These are phyloP conservation scores for Drosophila ironensis DNA, from an alignment of 1,140 invertebrate species.

Conservation along the genomic window DNA sequence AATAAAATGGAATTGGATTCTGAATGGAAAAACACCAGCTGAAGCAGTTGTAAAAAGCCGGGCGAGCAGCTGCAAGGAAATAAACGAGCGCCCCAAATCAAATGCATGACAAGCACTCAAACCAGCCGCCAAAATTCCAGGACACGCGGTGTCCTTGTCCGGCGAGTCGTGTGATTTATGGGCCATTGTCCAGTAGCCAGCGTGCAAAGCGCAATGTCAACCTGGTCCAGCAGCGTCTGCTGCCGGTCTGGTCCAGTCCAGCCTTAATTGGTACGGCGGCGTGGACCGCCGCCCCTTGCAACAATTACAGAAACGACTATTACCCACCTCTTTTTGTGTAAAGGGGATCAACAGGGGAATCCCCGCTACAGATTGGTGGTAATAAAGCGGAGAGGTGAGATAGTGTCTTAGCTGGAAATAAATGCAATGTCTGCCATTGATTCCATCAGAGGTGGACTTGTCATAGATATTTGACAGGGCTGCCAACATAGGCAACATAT, in stretches of 20 bases:
- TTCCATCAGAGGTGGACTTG: too few relatives aligned
- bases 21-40: constrained; percentile 21
- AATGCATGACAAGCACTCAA: constrained; percentile 24
- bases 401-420: constrained; percentile 3
- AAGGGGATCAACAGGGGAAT: constrained; percentile 2
- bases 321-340: constrained; percentile 21
- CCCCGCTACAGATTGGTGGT: constrained; percentile 13
- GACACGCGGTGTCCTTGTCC: constrained; percentile 14
- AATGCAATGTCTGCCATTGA: background rate
- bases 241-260: constrained; percentile 52
- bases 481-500: too few relatives aligned
- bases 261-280: constrained; percentile 59
- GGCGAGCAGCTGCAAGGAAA: constrained; percentile 26
- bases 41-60: constrained; percentile 40
- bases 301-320: constrained; percentile 24
- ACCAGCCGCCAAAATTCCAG: constrained; percentile 6
- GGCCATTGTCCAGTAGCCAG: constrained; percentile 49
- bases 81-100: constrained; percentile 32
- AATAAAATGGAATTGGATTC: constrained; percentile 33
- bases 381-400: constrained; percentile 14
- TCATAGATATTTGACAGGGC: too few relatives aligned
- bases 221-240: constrained; percentile 55
- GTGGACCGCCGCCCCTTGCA: background rate
- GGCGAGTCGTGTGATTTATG: constrained; percentile 58
- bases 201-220: constrained; percentile 43